phyloP scores from a whole-genome alignment of 2,797 vertebrate genomes.

The Pangasius sanitwongsei region DNA sequence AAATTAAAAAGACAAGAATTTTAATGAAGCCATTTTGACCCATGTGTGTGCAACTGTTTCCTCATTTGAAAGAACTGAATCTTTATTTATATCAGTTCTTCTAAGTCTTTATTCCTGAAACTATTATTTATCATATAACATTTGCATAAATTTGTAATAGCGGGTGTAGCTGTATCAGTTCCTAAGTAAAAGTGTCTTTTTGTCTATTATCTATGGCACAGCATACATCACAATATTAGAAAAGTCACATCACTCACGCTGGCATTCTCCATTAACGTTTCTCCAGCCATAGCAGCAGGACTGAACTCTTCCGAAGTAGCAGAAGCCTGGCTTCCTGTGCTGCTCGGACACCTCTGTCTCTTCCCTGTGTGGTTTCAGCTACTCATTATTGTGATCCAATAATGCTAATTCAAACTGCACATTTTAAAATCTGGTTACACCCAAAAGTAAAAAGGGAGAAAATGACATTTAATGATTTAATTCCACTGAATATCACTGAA shows the following conservation, averaged over 20 bases:
- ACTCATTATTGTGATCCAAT: not conserved
- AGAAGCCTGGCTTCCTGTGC: conserved; percentile 53
- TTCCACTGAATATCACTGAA: too few relatives aligned
- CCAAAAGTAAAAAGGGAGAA: not conserved
- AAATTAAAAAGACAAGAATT: not conserved
- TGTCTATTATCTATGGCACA: not conserved
- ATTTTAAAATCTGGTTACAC: not conserved
- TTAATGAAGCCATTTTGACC: not conserved
- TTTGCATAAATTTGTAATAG: not conserved
- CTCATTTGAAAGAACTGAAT: not conserved
- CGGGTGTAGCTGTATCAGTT: not conserved
- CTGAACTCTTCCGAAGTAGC: conserved; percentile 59
- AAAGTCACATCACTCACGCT: conserved; percentile 63
- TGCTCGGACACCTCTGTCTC: conserved; percentile 41
- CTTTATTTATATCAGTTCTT: not conserved
- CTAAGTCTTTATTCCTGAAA: not conserved
- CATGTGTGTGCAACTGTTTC: not conserved
- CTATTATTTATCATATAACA: not conserved
- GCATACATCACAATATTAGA: not conserved
- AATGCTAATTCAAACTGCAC: not conserved
- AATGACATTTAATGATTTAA: not conserved
- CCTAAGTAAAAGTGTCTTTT: not conserved
- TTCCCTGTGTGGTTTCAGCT: conserved; percentile 50
- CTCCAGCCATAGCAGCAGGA: conserved; percentile 73
- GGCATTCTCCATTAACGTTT: conserved; percentile 67